phyloP scores from a whole-genome alignment of 2,888 invertebrate genomes.

The Lapara coniferarum region DNA sequence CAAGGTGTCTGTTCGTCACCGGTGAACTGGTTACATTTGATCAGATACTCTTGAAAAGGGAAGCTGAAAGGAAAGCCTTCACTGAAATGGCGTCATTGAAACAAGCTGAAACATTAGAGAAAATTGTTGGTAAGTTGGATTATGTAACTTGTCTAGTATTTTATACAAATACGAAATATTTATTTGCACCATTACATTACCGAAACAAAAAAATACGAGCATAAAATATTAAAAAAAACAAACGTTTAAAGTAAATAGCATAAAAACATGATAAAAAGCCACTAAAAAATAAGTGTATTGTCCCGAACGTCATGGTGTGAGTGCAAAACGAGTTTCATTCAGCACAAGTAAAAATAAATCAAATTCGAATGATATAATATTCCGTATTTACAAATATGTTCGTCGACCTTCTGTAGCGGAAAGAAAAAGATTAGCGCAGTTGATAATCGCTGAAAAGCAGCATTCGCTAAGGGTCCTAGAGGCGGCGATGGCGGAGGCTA shows the following conservation, averaged over 20 bases:
- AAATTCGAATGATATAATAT: no score
- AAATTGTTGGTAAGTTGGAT: slow-evolving; percentile 63
- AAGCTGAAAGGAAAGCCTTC: slow-evolving; percentile 76
- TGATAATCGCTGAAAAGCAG: slow-evolving; percentile 78
- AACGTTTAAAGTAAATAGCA: no score
- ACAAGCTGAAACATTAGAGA: slow-evolving; percentile 79
- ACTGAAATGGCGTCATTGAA: slow-evolving; percentile 79
- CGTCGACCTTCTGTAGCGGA: slow-evolving; percentile 59
- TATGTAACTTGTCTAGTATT: neutral
- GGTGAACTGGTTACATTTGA: slow-evolving; percentile 79
- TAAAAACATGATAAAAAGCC: no score
- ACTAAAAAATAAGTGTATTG: no score
- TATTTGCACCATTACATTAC: no score
- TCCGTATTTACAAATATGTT: neutral
- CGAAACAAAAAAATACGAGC: no score
- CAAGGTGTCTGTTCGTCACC: slow-evolving; percentile 77
- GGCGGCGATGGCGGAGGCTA: slow-evolving; percentile 76
- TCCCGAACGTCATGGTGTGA: no score
- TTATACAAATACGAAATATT: no score
- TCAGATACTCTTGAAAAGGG: slow-evolving; percentile 74
- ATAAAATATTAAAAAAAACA: no score
- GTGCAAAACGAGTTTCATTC: no score
- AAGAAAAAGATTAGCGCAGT: slow-evolving; percentile 71
- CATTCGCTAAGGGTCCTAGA: slow-evolving; percentile 73
- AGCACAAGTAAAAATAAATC: no score